phyloP scores from a whole-genome alignment of 1,140 invertebrate genomes.

The Elymnias hypermnestra region DNA sequence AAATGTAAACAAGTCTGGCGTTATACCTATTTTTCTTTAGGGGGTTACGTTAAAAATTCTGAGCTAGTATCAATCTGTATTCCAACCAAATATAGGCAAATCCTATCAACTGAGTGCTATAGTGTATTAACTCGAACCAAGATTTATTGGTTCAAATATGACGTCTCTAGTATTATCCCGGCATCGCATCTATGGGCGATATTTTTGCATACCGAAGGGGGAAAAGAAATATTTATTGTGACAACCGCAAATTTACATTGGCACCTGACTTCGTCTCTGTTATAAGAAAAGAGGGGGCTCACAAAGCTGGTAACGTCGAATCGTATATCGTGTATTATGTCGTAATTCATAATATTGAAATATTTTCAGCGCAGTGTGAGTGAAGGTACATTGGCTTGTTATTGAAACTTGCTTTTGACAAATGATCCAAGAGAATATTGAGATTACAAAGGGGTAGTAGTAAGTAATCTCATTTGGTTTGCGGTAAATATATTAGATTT shows the following conservation, averaged over 20 bases:
- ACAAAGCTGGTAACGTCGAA: slow-evolving; percentile 12
- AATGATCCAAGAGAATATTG: slow-evolving; percentile 12
- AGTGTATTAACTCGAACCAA: slow-evolving; percentile 45
- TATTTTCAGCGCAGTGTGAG: slow-evolving; percentile 36
- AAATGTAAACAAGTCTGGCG: too few relatives aligned
- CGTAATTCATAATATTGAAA: slow-evolving; percentile 57
- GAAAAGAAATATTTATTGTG: slow-evolving; percentile 18
- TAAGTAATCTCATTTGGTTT: neutral
- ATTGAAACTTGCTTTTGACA: slow-evolving; percentile 37
- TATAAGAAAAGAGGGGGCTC: neutral
- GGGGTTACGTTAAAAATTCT: neutral
- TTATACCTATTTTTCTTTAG: too few relatives aligned
- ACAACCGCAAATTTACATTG: slow-evolving; percentile 17
- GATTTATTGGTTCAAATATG: slow-evolving; percentile 49
- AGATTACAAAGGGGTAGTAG: neutral
- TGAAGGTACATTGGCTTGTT: slow-evolving; percentile 28
- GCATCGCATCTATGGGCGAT: slow-evolving; percentile 32
- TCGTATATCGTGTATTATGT: slow-evolving; percentile 16
- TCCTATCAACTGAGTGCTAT: slow-evolving; percentile 27
- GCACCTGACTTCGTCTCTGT: neutral
- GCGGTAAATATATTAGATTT: neutral
- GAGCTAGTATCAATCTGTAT: neutral
- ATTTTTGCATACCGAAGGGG: slow-evolving; percentile 27
- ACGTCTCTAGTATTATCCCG: slow-evolving; percentile 28
- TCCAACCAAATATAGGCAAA: slow-evolving; percentile 6